Percentiles rank a stretch among this genome's conserved stretches.
phyloP scores from a whole-genome alignment of 2,888 invertebrate species.

The Drosophila sordidula region DNA sequence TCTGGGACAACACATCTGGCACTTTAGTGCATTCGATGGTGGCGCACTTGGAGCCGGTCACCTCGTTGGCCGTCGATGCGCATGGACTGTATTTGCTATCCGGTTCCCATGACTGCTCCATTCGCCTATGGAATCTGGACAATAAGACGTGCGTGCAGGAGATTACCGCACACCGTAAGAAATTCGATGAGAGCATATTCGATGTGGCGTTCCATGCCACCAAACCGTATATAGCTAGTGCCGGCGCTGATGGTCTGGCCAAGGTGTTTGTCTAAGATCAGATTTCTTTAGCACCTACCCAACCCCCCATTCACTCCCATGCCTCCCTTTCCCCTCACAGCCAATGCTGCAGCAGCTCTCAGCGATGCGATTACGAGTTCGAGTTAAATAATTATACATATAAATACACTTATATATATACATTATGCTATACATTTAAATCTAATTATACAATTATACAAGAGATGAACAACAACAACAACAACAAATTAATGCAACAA shows the following conservation, averaged over 20 bases:
- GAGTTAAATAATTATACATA: slow-evolving; percentile 79
- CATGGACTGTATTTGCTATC: slow-evolving; percentile 99
- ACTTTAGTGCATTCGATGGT: slow-evolving; percentile 99
- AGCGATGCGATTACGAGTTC: slow-evolving; percentile 70
- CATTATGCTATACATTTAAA: slow-evolving; percentile 66
- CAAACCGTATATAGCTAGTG: slow-evolving; percentile 99
- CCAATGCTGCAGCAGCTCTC: slow-evolving; percentile 49
- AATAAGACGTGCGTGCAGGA: slow-evolving; percentile 99
- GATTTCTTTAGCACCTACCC: slow-evolving; percentile 1
- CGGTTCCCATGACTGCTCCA: slow-evolving; percentile 99
- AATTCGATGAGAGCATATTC: slow-evolving; percentile 99
- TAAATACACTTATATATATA: slow-evolving; percentile 59
- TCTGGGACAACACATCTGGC: slow-evolving; percentile 98
- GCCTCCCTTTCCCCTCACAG: slow-evolving; percentile 14
- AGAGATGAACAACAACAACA: slow-evolving; percentile 53
- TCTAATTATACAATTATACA: slow-evolving; percentile 64
- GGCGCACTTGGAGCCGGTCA: slow-evolving; percentile 99
- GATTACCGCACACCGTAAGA: slow-evolving; percentile 99
- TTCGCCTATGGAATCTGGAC: slow-evolving; percentile 99
- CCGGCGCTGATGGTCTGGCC: slow-evolving; percentile 99
- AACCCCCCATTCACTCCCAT: not conserved
- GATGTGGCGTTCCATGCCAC: slow-evolving; percentile 99
- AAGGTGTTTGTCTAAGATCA: slow-evolving; percentile 95
- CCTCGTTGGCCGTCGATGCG: slow-evolving; percentile 98
- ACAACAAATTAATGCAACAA: slow-evolving; percentile 46